phyloP scores from a whole-genome alignment of 2,888 invertebrate genomes.

The Lottia gigantea region DNA sequence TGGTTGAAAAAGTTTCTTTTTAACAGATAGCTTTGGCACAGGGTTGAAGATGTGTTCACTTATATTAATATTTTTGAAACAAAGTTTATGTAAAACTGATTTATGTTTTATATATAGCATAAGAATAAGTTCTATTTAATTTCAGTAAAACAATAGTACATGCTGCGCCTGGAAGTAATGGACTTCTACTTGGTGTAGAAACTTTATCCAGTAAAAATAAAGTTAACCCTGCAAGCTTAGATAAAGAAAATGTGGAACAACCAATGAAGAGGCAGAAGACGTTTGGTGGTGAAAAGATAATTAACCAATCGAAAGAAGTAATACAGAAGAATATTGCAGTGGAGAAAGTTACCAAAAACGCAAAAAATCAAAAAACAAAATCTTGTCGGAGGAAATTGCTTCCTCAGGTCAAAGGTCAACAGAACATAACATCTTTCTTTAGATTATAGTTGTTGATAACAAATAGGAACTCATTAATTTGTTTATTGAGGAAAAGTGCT shows the following conservation, averaged over 20 bases:
- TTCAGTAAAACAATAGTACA: conserved; percentile 53
- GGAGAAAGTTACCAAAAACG: conserved; percentile 10
- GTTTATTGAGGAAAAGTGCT: too few relatives aligned
- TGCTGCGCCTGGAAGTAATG: conserved; percentile 35
- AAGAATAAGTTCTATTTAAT: too few relatives aligned
- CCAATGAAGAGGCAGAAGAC: conserved; percentile 16
- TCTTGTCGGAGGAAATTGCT: conserved; percentile 43
- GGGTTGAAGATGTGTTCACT: too few relatives aligned
- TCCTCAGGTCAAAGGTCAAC: conserved; percentile 55
- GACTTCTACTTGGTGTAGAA: conserved; percentile 15
- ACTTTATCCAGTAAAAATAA: not conserved
- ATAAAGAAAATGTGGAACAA: conserved; percentile 40
- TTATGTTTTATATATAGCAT: too few relatives aligned
- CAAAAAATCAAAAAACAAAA: conserved; percentile 35
- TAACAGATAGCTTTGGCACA: too few relatives aligned
- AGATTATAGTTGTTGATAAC: conserved; percentile 30
- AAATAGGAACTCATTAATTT: too few relatives aligned
- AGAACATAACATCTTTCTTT: conserved; percentile 46
- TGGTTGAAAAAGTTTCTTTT: too few relatives aligned
- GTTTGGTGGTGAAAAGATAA: not conserved
- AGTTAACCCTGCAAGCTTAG: conserved; percentile 19
- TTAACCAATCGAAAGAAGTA: not conserved
- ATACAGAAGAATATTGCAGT: not conserved
- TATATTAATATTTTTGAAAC: too few relatives aligned
- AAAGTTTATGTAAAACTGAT: too few relatives aligned